Percentiles rank a stretch among this genome's conserved stretches.
Evolutionary conservation across 37 sponge, comb jelly and placozoan species (phyloP).

Genomic region (Beroe ovata): DNA sequence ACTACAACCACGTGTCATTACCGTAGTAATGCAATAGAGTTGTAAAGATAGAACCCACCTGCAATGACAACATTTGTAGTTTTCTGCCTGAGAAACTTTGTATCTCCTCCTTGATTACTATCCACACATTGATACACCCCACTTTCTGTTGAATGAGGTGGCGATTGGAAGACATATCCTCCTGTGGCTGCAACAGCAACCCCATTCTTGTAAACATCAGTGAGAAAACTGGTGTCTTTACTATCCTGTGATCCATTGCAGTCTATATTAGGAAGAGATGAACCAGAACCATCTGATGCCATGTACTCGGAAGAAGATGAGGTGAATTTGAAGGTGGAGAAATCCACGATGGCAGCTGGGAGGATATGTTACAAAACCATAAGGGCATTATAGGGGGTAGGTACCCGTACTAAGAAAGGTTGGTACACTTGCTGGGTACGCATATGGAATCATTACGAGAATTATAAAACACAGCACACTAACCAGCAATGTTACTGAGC

Average conservation of each 20-base stretch:
- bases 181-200: background rate
- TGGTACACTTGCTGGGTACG: no score
- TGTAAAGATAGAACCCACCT: no score
- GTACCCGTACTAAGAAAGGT: no score
- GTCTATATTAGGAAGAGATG: background rate
- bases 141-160: background rate
- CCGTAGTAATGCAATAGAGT: no score
- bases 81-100: background rate
- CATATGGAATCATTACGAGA: no score
- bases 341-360: background rate
- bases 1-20: no score
- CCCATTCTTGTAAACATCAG: background rate
- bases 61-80: slow-evolving; percentile 17
- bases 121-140: slow-evolving; percentile 4
- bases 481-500: background rate
- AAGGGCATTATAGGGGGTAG: no score
- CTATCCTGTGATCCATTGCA: background rate
- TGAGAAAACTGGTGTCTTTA: background rate
- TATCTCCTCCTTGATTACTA: background rate
- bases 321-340: background rate
- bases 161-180: background rate
- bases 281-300: background rate
- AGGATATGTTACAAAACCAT: no score
- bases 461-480: background rate
- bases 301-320: slow-evolving; percentile 5